Percentiles rank a stretch among this genome's conserved stretches.
phyloP scores from a whole-genome alignment of 1,140 invertebrate species.

The Hyles vespertilio region DNA sequence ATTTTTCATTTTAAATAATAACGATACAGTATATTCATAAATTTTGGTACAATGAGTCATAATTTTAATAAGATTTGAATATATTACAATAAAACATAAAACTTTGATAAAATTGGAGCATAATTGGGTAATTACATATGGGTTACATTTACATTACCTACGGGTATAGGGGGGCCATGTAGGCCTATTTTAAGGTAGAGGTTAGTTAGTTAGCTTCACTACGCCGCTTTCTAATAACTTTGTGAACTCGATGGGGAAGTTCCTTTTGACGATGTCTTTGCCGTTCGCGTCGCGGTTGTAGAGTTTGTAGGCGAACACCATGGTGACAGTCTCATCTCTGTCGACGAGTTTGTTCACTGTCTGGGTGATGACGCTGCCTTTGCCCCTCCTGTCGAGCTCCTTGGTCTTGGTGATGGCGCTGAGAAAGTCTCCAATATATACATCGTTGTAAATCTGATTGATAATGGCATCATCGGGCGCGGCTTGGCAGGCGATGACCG shows the following conservation, averaged over 20 bases:
- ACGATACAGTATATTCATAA: too few relatives aligned
- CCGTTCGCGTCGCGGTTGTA: background rate
- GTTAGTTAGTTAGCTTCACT: too few relatives aligned
- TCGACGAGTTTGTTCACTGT: background rate
- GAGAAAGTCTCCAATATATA: background rate
- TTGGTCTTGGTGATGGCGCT: background rate
- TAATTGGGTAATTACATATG: too few relatives aligned
- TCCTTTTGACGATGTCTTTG: background rate
- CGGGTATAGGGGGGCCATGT: too few relatives aligned
- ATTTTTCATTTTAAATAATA: too few relatives aligned
- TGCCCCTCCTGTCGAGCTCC: background rate
- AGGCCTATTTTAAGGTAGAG: too few relatives aligned
- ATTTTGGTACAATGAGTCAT: too few relatives aligned
- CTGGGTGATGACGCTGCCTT: background rate
- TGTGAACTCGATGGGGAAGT: background rate
- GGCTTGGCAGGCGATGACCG: background rate
- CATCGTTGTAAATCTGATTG: background rate
- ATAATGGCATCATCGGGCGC: background rate
- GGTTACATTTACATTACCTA: too few relatives aligned
- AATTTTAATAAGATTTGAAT: too few relatives aligned
- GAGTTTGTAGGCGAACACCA: constrained; percentile 6
- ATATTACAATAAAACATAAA: too few relatives aligned
- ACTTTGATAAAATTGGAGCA: too few relatives aligned
- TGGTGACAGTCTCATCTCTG: background rate
- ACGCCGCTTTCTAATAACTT: too few relatives aligned